phyloP scores from a whole-genome alignment of 2,113 vertebrate genomes.

The Clinocottus analis region DNA sequence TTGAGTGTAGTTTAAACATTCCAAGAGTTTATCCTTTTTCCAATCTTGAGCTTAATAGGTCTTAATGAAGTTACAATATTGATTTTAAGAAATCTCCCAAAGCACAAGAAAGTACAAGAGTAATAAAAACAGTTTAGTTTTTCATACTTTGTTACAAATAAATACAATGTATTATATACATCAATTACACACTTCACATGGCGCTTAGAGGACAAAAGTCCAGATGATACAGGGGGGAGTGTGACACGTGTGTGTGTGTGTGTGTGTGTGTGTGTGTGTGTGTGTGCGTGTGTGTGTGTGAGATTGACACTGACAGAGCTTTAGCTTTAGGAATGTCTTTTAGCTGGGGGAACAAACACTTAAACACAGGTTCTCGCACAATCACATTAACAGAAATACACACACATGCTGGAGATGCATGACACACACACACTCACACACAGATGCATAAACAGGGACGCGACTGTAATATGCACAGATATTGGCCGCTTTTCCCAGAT shows the following conservation, averaged over 20 bases:
- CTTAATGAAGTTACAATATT: no score
- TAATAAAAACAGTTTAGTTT: no score
- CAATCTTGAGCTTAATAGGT: no score
- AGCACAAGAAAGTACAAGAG: no score
- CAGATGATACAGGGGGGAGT: not conserved
- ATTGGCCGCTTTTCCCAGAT: no score
- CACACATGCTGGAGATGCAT: not conserved
- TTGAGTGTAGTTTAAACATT: no score
- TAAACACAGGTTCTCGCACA: not conserved
- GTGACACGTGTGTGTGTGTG: not conserved
- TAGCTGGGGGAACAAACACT: slow-evolving; percentile 12
- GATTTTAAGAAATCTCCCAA: no score
- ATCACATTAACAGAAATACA: not conserved
- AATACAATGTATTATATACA: not conserved
- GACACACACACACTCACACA: not conserved
- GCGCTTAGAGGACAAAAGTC: not conserved
- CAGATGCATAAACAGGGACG: not conserved
- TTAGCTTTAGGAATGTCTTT: slow-evolving; percentile 58
- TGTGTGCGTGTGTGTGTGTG: not conserved
- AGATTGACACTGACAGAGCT: slow-evolving; percentile 56
- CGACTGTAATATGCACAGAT: not conserved
- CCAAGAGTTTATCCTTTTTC: no score
- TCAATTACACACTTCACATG: not conserved
- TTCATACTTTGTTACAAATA: no score
- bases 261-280: slow-evolving; percentile 4